Evolutionary conservation across 2,888 invertebrate species (phyloP).

Genomic region (Trachelus stipa): DNA sequence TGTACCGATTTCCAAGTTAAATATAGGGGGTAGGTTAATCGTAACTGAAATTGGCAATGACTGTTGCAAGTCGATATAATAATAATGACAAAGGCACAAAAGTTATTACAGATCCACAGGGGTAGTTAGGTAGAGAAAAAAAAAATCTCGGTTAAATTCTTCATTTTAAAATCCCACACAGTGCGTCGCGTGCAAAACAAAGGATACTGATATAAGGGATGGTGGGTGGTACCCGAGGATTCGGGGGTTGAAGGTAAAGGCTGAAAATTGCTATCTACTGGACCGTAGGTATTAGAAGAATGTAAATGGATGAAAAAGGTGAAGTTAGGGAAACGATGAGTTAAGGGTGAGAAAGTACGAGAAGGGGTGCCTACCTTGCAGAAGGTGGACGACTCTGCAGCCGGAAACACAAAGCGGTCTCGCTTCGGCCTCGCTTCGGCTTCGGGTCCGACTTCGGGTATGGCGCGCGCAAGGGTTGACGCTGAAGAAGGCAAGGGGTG

Average conservation of each 20-base stretch:
- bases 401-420: slow-evolving; percentile 20
- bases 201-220: background rate
- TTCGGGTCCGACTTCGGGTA: slow-evolving; percentile 5
- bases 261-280: background rate
- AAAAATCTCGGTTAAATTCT: background rate
- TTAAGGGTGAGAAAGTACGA: background rate
- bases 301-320: background rate
- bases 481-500: slow-evolving; percentile 14
- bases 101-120: background rate
- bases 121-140: background rate
- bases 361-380: background rate
- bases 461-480: slow-evolving; percentile 20
- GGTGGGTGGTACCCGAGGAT: background rate
- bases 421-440: slow-evolving; percentile 3
- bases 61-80: background rate
- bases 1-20: too few relatives aligned
- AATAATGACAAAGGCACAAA: background rate
- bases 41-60: background rate
- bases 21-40: background rate
- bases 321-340: background rate
- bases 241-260: background rate
- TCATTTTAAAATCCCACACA: background rate
- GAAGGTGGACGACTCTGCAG: background rate
- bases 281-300: background rate
- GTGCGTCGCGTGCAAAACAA: background rate